phyloP scores from a whole-genome alignment of 92 coral and sea anemone species.

The Galaxea fascicularis region DNA sequence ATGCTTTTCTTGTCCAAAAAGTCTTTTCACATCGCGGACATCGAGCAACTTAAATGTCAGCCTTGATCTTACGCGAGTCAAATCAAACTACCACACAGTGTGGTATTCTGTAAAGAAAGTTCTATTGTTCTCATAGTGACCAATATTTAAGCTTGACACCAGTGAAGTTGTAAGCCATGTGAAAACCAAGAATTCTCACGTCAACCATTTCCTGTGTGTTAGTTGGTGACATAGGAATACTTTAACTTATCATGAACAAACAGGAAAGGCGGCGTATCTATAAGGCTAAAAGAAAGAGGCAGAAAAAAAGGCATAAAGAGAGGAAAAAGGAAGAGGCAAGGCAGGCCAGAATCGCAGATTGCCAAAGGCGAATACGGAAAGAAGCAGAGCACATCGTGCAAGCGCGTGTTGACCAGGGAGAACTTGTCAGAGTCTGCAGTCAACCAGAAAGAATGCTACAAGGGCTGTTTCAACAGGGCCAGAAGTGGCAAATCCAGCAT shows the following conservation, averaged over 20 bases:
- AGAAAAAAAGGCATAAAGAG: too few species aligned
- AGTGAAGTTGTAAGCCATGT: too few species aligned
- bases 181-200: background rate
- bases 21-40: slow-evolving; percentile 1
- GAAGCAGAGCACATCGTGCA: background rate
- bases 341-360: background rate
- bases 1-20: slow-evolving; percentile 21
- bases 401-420: too few species aligned
- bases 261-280: background rate
- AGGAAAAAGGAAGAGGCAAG: background rate
- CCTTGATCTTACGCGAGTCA: background rate
- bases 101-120: too few species aligned
- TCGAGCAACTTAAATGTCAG: background rate
- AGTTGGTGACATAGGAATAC: background rate
- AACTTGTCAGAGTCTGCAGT: too few species aligned
- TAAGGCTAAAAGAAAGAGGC: too few species aligned
- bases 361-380: background rate
- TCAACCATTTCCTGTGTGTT: too few species aligned
- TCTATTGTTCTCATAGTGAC: too few species aligned
- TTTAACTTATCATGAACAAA: background rate
- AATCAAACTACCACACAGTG: background rate
- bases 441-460: background rate
- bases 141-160: too few species aligned
- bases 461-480: background rate
- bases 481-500: too few species aligned